Evolutionary conservation across 1,140 invertebrate genomes (phyloP).

Genomic region (Coenobita brevimanus): DNA sequence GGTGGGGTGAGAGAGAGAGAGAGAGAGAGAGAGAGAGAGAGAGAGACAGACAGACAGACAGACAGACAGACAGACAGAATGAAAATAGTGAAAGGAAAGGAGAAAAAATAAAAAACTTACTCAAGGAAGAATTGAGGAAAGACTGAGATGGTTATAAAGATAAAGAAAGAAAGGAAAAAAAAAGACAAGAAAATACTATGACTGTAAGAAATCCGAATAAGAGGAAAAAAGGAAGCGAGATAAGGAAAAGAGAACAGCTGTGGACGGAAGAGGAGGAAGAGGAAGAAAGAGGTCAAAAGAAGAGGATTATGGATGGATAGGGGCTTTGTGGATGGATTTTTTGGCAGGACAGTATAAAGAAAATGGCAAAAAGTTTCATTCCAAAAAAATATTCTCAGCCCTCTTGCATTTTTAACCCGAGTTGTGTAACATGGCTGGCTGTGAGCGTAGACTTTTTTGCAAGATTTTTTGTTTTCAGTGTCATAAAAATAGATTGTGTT

Average conservation of each 20-base stretch:
- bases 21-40: neutral
- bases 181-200: too few relatives aligned
- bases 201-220: neutral
- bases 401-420: neutral
- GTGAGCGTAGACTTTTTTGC: conserved; percentile 23
- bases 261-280: neutral
- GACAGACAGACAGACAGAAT: neutral
- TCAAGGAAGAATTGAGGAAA: too few relatives aligned
- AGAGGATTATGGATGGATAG: neutral
- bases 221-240: neutral
- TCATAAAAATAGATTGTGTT: too few relatives aligned
- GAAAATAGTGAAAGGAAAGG: too few relatives aligned
- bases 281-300: neutral
- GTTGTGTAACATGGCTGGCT: conserved; percentile 19
- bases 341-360: neutral
- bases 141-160: too few relatives aligned
- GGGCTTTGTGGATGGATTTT: neutral
- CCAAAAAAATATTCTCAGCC: too few relatives aligned
- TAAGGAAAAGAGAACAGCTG: neutral
- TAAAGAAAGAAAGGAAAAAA: too few relatives aligned
- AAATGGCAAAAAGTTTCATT: too few relatives aligned
- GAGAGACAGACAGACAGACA: neutral
- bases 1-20: neutral
- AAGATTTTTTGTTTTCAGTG: neutral
- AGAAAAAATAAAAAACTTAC: too few relatives aligned